Conservation (phyloP, 2,113 vertebrate genomes). For the Pygoscelis antarcticus region DNA sequence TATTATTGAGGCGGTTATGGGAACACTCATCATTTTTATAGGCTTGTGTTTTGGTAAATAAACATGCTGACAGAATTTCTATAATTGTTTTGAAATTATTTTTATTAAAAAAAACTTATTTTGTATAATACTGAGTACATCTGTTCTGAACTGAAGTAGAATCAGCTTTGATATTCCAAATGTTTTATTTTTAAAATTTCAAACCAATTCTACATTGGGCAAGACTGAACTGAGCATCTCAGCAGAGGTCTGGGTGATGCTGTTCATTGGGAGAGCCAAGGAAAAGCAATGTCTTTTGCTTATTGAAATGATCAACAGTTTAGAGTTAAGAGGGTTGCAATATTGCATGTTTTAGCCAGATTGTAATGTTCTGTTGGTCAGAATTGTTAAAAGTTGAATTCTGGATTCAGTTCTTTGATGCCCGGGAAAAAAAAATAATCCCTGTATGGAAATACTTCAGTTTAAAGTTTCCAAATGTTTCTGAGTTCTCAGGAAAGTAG, state of each 20-base stretch:
- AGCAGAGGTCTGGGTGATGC: background rate
- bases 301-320: background rate
- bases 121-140: background rate
- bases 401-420: background rate
- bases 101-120: background rate
- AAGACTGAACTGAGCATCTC: background rate
- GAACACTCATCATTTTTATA: background rate
- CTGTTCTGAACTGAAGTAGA: background rate
- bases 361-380: background rate
- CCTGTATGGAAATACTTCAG: conserved; percentile 6
- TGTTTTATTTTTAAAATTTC: background rate
- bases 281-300: background rate
- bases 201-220: background rate
- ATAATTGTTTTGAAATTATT: background rate
- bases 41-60: background rate
- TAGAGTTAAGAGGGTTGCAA: background rate
- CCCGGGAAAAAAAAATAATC: background rate
- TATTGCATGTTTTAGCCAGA: background rate
- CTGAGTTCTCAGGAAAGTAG: background rate
- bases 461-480: conserved; percentile 41
- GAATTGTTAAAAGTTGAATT: background rate
- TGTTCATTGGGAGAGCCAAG: background rate
- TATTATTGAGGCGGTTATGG: background rate
- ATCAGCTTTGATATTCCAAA: background rate
- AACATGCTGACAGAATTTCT: background rate